A percentile compares a stretch with the other conserved stretches of the same genome.
Evolutionary conservation across 1,140 invertebrate species (phyloP).

Genomic region (Papilio dardanus): DNA sequence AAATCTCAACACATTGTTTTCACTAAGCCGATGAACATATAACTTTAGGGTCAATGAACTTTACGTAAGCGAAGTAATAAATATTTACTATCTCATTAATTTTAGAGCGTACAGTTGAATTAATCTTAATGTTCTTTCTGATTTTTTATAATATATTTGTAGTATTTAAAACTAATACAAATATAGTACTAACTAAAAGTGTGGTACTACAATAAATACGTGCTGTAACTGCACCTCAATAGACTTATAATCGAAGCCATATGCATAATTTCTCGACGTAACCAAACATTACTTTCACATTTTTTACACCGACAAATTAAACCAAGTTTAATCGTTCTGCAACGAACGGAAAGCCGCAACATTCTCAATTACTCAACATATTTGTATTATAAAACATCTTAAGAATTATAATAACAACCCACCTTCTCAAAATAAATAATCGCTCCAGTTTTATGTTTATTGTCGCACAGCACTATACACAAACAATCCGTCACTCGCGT

Average conservation of each 20-base stretch:
- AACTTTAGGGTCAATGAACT: not conserved
- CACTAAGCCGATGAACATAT: not conserved
- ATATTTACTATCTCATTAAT: too few relatives aligned
- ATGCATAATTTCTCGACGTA: constrained; percentile 42
- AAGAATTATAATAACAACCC: constrained; percentile 53
- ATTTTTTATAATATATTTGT: too few relatives aligned
- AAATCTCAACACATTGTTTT: not conserved
- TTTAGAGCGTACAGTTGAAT: too few relatives aligned
- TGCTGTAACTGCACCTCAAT: not conserved
- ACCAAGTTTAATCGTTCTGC: constrained; percentile 26
- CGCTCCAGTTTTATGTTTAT: constrained; percentile 73
- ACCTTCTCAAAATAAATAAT: constrained; percentile 62
- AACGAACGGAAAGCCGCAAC: not conserved
- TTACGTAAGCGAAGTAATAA: not conserved
- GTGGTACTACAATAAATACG: not conserved
- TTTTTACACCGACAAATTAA: constrained; percentile 53
- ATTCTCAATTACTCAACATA: constrained; percentile 13
- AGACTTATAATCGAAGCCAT: constrained; percentile 35
- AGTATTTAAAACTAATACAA: too few relatives aligned
- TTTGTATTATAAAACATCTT: constrained; percentile 11
- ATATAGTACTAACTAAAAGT: too few relatives aligned
- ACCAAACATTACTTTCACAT: constrained; percentile 62
- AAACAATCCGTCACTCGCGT: constrained; percentile 64
- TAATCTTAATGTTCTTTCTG: too few relatives aligned
- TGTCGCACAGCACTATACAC: constrained; percentile 49